These are phyloP conservation scores for Platichthys flesus DNA, from an alignment of 2,113 vertebrate genomes.

Conservation along the genomic window DNA sequence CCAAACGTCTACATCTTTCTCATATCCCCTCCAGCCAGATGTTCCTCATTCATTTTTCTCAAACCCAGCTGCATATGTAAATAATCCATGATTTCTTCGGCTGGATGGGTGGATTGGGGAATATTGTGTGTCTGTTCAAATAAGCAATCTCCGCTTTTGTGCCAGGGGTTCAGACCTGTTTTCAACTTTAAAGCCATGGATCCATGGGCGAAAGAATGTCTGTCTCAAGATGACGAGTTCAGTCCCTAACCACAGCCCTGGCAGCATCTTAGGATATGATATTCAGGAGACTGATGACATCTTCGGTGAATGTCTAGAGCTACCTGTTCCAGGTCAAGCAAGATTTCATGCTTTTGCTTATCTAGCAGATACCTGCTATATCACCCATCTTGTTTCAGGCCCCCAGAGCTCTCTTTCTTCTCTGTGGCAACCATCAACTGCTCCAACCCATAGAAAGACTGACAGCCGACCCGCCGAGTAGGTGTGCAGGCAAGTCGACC, in stretches of 20 bases:
- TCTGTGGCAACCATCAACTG: conserved; percentile 65
- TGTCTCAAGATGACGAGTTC: conserved; percentile 63
- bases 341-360: conserved; percentile 37
- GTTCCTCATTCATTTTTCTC: conserved; percentile 83
- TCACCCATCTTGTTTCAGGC: conserved; percentile 47
- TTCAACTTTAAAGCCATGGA: conserved; percentile 54
- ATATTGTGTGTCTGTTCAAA: conserved; percentile 67
- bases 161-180: conserved; percentile 43
- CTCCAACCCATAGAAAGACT: conserved; percentile 61
- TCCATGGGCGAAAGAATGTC: conserved; percentile 52
- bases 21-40: conserved; percentile 75
- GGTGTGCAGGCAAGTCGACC: conserved; percentile 76
- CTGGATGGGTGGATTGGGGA: conserved; percentile 64
- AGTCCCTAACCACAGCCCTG: conserved; percentile 44
- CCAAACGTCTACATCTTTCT: conserved; percentile 51
- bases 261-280: conserved; percentile 23
- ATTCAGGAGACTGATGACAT: conserved; percentile 44
- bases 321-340: conserved; percentile 54
- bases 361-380: conserved; percentile 30
- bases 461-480: conserved; percentile 72
- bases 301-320: conserved; percentile 52
- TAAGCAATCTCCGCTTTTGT: conserved; percentile 50
- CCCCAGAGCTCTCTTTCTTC: conserved; percentile 64
- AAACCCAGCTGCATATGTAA: conserved; percentile 80
- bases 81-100: conserved; percentile 82